Base-by-base conservation (phyloP, 2,797 vertebrate species). In the Dendrocincla tyrannina region DNA sequence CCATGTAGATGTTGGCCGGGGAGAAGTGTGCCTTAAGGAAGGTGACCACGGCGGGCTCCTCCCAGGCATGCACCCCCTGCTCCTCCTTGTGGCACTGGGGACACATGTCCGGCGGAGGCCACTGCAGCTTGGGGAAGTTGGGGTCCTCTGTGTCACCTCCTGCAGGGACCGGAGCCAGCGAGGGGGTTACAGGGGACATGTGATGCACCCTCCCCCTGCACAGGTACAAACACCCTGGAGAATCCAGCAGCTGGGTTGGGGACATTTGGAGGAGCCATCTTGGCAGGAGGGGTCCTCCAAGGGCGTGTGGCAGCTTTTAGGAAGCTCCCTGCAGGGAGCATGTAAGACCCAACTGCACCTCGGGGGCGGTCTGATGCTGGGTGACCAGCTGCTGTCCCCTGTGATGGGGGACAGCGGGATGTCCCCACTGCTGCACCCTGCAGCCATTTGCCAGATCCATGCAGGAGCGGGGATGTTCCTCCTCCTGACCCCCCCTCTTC, bases 101-200 rank as follows among this genome's bases (percentile, higher is more conserved):
- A 93, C 99, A 99, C 93, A 98, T 33, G 6, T 98, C 98, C 0
- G 98, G 98, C 0, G 98, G 95, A 1, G 99, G 99, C 99, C 99
- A 99, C 97, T 99, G 99, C 90, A 99, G 94, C 97, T 99, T 99
- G 95, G 99, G 99, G 95, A 99, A 99, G 49, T 96, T 88, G 24
- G 99, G 99, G 95, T 99, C 99, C 93, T 99, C 99, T 1, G 98
- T 99, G 77, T 97, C 89, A 27, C 97, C 95, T 79, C 99, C 99
- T 99, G 95, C n/a, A 91, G 47, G 72, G 75, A 83, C 5, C 22
- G 0, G 75, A 94, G 32, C 13, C 87, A 46, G 77, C 0, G 1
- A 18, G 3, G 22, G 28, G 6, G 11, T 68, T 62, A 91, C 70
- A 81, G 17, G 35, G 33, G 41, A 85, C 25, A 11, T 0, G 7